Percentiles rank a stretch among this genome's conserved stretches.
Evolutionary conservation across 2,797 vertebrate species (phyloP).

Genomic region (Xiphophorus birchmanni): DNA sequence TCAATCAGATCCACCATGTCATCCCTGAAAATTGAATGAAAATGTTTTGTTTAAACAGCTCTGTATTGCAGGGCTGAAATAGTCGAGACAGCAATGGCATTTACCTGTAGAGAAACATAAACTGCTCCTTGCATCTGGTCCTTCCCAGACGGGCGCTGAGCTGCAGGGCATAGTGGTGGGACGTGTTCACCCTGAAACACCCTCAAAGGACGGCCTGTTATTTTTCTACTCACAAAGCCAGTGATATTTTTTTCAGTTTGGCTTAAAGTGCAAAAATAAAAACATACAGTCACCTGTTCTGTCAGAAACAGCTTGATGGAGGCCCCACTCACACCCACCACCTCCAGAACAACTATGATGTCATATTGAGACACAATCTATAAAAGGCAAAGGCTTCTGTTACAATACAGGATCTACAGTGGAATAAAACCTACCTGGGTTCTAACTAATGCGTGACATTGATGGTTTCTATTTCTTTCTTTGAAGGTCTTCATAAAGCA

Average conservation of each 20-base stretch:
- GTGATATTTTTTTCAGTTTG: neutral
- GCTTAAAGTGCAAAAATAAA: neutral
- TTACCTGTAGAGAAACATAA: slow-evolving; percentile 77
- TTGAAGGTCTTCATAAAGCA: neutral
- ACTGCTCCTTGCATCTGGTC: slow-evolving; percentile 74
- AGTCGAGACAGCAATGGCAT: neutral
- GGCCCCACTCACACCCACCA: slow-evolving; percentile 64
- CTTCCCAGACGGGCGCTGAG: slow-evolving; percentile 73
- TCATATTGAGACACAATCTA: slow-evolving; percentile 76
- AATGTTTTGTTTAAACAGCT: neutral
- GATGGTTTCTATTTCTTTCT: neutral
- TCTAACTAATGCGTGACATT: neutral
- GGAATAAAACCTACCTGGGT: neutral
- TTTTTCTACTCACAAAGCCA: neutral
- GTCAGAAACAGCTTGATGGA: slow-evolving; percentile 58
- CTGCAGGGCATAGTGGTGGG: slow-evolving; percentile 59
- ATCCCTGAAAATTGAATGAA: slow-evolving; percentile 41
- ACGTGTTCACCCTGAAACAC: slow-evolving; percentile 47
- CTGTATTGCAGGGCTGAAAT: neutral
- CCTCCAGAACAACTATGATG: slow-evolving; percentile 74
- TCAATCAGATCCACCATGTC: slow-evolving; percentile 68
- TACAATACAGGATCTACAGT: too few species aligned
- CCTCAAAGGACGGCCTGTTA: neutral
- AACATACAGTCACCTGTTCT: slow-evolving; percentile 50
- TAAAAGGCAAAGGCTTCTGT: slow-evolving; percentile 4